Evolutionary conservation across 2,113 vertebrate species (phyloP).

Genomic region (Myotis davidii): DNA sequence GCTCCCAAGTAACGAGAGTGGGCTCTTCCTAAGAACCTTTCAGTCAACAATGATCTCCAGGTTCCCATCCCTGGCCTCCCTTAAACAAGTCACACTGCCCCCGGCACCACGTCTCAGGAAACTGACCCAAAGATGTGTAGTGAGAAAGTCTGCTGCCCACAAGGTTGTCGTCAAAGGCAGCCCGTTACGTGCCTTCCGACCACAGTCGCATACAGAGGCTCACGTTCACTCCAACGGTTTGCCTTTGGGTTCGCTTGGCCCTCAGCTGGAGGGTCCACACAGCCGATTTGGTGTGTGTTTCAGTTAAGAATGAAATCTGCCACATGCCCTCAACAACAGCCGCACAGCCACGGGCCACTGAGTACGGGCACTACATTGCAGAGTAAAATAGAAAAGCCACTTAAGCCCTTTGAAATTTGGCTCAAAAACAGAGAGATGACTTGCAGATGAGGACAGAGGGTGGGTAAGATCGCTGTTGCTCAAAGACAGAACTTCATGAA

Average conservation of each 20-base stretch:
- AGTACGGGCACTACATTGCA: background rate
- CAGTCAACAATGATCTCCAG: background rate
- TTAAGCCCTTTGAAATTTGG: constrained; percentile 62
- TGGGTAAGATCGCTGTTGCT: constrained; percentile 17
- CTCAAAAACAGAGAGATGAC: constrained; percentile 64
- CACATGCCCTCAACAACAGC: background rate
- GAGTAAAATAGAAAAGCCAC: constrained; percentile 33
- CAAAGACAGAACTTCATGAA: constrained; percentile 43
- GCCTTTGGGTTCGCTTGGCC: background rate
- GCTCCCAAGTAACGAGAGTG: background rate
- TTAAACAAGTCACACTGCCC: background rate
- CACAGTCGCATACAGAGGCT: background rate
- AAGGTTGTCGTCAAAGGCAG: constrained; percentile 11
- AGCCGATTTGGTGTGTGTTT: background rate
- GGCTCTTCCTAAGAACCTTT: constrained; percentile 29
- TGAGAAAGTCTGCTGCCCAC: background rate
- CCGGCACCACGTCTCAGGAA: background rate
- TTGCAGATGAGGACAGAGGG: constrained; percentile 59
- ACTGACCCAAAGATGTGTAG: background rate
- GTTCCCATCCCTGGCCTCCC: background rate
- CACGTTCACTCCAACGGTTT: background rate
- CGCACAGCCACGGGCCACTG: background rate
- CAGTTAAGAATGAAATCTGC: constrained; percentile 47
- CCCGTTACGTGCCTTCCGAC: background rate
- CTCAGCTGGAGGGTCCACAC: background rate